Evolutionary conservation across 2,888 invertebrate species (phyloP).

Genomic region (Caenorhabditis zanzibari): DNA sequence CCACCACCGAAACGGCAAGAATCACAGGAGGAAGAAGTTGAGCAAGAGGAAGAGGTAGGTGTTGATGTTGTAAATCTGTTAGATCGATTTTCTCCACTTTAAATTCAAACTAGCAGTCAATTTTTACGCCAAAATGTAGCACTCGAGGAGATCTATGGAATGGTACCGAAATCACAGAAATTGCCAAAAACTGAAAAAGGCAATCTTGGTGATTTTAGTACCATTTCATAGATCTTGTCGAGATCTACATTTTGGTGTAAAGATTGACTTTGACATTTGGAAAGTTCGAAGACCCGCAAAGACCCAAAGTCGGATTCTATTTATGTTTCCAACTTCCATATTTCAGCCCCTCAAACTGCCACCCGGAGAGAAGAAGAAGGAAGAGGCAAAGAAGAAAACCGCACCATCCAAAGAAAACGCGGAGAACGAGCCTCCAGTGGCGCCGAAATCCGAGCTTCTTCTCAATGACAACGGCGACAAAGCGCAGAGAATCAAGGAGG

Average conservation of each 20-base stretch:
- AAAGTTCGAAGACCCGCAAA: too few species aligned
- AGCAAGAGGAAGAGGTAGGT: slow-evolving; percentile 44
- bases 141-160: too few species aligned
- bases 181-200: too few species aligned
- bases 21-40: slow-evolving; percentile 43
- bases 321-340: too few species aligned
- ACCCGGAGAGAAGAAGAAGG: slow-evolving; percentile 49
- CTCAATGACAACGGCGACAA: slow-evolving; percentile 87
- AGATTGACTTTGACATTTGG: too few species aligned
- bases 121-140: too few species aligned
- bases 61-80: slow-evolving; percentile 37
- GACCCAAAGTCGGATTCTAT: too few species aligned
- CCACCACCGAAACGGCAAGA: slow-evolving; percentile 51
- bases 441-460: slow-evolving; percentile 48
- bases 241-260: too few species aligned
- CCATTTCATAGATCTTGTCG: too few species aligned
- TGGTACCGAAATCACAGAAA: too few species aligned
- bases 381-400: slow-evolving; percentile 48
- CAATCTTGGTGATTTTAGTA: too few species aligned
- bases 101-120: too few species aligned
- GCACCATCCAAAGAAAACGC: slow-evolving; percentile 36
- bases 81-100: not conserved
- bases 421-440: slow-evolving; percentile 61
- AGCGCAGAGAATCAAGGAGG: slow-evolving; percentile 94
- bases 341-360: slow-evolving; percentile 61